phyloP scores from a whole-genome alignment of 2,797 vertebrate species.

The Sebastes flavidus region DNA sequence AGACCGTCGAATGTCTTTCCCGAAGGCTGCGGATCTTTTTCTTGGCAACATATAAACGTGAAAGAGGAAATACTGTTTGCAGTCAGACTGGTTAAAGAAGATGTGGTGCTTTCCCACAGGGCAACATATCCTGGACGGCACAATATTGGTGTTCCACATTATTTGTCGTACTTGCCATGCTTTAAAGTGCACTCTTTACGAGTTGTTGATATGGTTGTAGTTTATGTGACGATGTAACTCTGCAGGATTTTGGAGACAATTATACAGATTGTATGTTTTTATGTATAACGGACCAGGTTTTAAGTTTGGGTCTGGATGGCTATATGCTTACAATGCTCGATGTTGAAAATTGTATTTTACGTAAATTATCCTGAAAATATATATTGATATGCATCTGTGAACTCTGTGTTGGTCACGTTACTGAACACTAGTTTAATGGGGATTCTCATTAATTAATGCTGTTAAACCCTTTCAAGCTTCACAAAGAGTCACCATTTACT shows the following conservation, averaged over 20 bases:
- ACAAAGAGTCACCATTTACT: background rate
- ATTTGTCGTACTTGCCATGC: conserved; percentile 63
- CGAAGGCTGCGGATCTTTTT: conserved; percentile 20
- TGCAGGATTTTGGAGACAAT: conserved; percentile 34
- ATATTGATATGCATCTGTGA: conserved; percentile 65
- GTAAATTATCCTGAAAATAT: conserved; percentile 72
- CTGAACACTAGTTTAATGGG: background rate
- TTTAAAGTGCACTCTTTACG: conserved; percentile 61
- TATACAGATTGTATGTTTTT: conserved; percentile 57
- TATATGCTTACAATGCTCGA: conserved; percentile 64
- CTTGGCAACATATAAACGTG: background rate
- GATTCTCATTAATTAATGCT: background rate
- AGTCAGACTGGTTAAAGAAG: conserved; percentile 16
- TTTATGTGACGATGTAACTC: conserved; percentile 49
- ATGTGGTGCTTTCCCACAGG: conserved; percentile 27
- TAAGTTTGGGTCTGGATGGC: conserved; percentile 50
- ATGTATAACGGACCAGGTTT: conserved; percentile 54
- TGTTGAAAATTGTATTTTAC: conserved; percentile 78
- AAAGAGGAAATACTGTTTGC: conserved; percentile 18
- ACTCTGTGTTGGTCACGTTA: conserved; percentile 12
- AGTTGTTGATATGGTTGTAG: conserved; percentile 48
- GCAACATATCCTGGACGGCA: conserved; percentile 38
- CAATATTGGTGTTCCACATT: conserved; percentile 38
- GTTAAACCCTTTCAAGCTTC: background rate
- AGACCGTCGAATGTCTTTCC: conserved; percentile 72